These are phyloP conservation scores for Lates japonicus DNA, from an alignment of 2,797 vertebrate genomes.

Conservation along the genomic window DNA sequence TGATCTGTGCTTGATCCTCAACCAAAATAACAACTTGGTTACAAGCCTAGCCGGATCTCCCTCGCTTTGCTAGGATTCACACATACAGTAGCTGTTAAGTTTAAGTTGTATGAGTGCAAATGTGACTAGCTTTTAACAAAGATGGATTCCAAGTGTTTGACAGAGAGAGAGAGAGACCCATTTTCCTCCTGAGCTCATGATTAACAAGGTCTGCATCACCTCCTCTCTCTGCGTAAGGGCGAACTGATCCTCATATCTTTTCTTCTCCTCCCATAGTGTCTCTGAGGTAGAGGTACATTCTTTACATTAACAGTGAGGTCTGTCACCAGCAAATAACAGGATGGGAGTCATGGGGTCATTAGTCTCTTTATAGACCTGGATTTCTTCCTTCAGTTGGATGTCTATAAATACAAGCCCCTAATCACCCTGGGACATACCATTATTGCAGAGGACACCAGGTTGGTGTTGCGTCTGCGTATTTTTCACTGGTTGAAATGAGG, in stretches of 20 bases:
- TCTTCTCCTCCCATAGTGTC: neutral
- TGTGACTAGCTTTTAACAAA: neutral
- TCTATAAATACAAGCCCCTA: neutral
- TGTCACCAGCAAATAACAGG: neutral
- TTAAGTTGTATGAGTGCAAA: constrained; percentile 4
- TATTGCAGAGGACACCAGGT: neutral
- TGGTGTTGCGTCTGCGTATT: neutral
- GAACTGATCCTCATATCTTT: neutral
- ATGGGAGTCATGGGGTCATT: neutral
- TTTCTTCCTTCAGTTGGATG: neutral
- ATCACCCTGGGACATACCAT: too few species aligned
- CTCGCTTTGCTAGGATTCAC: constrained; percentile 83
- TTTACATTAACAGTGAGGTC: constrained; percentile 6
- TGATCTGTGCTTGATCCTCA: constrained; percentile 89
- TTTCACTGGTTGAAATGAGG: neutral
- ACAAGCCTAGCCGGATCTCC: constrained; percentile 86
- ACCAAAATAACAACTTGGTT: constrained; percentile 92
- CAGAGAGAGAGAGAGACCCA: neutral
- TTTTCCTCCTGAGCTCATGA: neutral
- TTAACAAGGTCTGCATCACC: neutral
- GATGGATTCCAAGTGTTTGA: constrained; percentile 1
- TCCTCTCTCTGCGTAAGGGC: neutral
- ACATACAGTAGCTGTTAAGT: constrained; percentile 26
- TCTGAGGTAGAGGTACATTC: neutral
- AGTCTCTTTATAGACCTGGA: neutral